Evolutionary conservation across 2,113 vertebrate genomes (phyloP).

Genomic region (Tupaia tana): DNA sequence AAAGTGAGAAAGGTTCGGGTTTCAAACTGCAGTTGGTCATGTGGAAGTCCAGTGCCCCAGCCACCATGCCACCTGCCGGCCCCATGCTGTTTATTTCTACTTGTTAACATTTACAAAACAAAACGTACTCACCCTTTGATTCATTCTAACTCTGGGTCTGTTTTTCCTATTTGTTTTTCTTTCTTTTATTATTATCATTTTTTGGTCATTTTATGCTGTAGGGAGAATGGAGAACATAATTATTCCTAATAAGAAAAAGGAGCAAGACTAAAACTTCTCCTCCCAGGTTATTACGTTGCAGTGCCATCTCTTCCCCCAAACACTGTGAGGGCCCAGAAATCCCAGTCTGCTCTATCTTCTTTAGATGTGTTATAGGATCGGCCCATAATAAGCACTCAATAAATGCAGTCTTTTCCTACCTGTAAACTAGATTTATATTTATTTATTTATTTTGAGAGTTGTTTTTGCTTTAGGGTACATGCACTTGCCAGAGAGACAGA

Average conservation of each 20-base stretch:
- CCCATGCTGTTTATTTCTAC: not conserved
- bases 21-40: too few relatives aligned
- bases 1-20: too few relatives aligned
- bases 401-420: not conserved
- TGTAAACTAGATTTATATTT: not conserved
- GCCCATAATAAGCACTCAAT: not conserved
- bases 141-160: not conserved
- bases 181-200: too few relatives aligned
- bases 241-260: not conserved
- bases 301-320: not conserved
- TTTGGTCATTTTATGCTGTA: conserved; percentile 2
- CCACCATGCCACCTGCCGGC: too few relatives aligned
- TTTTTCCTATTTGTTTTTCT: not conserved
- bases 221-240: not conserved
- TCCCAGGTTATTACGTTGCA: not conserved
- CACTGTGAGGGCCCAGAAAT: not conserved
- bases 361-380: not conserved
- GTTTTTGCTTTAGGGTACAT: too few relatives aligned
- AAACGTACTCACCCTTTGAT: not conserved
- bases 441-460: too few relatives aligned
- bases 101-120: not conserved
- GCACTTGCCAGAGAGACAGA: too few relatives aligned
- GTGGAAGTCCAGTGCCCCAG: too few relatives aligned
- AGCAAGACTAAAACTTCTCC: not conserved
- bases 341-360: not conserved